Evolutionary conservation across 2,113 vertebrate species (phyloP).

Genomic region (Uropsilus gracilis): DNA sequence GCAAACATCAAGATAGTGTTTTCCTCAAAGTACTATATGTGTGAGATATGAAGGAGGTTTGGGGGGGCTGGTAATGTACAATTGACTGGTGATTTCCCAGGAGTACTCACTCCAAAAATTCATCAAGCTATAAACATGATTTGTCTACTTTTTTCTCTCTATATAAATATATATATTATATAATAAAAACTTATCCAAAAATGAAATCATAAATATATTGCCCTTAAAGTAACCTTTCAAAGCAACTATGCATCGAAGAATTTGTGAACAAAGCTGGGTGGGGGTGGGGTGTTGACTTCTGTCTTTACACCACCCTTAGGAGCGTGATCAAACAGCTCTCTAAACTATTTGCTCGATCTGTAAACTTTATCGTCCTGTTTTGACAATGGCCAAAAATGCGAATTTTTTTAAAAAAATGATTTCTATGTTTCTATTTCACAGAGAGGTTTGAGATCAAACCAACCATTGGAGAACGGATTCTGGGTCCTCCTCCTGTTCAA

Average conservation of each 20-base stretch:
- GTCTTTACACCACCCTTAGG: not conserved
- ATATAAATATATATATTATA: not conserved
- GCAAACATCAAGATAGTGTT: not conserved
- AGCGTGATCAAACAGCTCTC: not conserved
- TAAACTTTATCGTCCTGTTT: not conserved
- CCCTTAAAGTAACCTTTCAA: not conserved
- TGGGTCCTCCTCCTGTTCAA: constrained; percentile 56
- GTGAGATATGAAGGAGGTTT: not conserved
- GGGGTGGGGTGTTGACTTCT: not conserved
- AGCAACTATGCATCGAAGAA: not conserved
- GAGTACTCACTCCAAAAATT: not conserved
- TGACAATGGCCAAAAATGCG: not conserved
- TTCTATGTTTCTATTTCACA: constrained; percentile 71
- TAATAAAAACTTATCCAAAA: not conserved
- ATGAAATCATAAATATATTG: not conserved
- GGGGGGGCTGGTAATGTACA: not conserved
- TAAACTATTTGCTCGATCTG: not conserved
- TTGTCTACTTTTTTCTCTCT: not conserved
- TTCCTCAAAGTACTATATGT: not conserved
- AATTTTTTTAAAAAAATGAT: not conserved
- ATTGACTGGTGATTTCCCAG: not conserved
- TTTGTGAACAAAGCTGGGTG: not conserved
- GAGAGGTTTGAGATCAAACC: constrained; percentile 85
- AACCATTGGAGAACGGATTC: constrained; percentile 79
- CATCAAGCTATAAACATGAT: not conserved